Evolutionary conservation across 2,888 invertebrate species (phyloP).

Genomic region (Parnassius mnemosyne): DNA sequence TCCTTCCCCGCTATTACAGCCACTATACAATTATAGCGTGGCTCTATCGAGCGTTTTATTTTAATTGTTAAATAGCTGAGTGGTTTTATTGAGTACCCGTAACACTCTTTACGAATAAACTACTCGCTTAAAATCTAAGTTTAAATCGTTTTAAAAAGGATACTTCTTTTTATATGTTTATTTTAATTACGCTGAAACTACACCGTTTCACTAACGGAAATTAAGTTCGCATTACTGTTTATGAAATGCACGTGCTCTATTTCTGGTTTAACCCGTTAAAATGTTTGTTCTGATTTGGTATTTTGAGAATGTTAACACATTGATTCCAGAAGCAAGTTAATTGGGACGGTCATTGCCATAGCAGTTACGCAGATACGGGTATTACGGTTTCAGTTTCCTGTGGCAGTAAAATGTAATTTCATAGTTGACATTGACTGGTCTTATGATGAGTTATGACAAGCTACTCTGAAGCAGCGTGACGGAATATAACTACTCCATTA

Average conservation of each 20-base stretch:
- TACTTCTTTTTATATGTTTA: no score
- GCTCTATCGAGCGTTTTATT: no score
- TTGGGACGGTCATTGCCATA: conserved; percentile 13
- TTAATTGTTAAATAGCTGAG: no score
- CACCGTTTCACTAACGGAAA: background rate
- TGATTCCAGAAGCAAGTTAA: conserved; percentile 13
- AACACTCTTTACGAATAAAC: no score
- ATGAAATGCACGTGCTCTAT: conserved; percentile 18
- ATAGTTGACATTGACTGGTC: background rate
- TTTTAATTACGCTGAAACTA: no score
- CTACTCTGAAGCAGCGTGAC: no score
- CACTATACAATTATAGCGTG: no score
- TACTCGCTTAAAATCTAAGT: no score
- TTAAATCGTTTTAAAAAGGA: no score
- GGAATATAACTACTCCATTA: no score
- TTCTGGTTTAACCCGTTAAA: conserved; percentile 19
- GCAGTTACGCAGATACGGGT: background rate
- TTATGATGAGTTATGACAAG: background rate
- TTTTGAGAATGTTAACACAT: conserved; percentile 19
- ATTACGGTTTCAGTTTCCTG: conserved; percentile 15
- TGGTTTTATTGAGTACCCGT: no score
- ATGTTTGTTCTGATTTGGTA: conserved; percentile 17
- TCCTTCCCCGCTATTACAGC: no score
- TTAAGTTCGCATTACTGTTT: background rate
- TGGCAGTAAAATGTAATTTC: background rate